Percentiles rank a stretch among this genome's conserved stretches.
Evolutionary conservation across 2,113 vertebrate genomes (phyloP).

Genomic region (Laterallus jamaicensis): DNA sequence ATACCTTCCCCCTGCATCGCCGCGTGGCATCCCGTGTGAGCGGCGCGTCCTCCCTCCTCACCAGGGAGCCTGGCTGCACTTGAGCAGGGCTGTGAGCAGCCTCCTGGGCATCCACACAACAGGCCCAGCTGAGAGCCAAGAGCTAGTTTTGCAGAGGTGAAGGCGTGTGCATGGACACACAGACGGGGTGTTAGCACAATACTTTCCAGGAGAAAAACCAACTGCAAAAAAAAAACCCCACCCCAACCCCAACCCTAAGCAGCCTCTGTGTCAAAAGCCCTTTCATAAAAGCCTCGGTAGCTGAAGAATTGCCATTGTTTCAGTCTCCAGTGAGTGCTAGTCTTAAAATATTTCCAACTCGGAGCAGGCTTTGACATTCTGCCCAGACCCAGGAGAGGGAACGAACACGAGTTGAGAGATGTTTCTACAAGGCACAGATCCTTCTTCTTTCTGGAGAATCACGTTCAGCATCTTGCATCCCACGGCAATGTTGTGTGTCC

Average conservation of each 20-base stretch:
- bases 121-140: not conserved
- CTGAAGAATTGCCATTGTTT: slow-evolving; percentile 66
- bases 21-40: not conserved
- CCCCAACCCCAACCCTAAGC: not conserved
- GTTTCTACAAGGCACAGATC: slow-evolving; percentile 9
- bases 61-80: not conserved
- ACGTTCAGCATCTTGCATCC: not conserved
- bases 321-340: slow-evolving; percentile 55
- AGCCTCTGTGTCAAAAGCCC: slow-evolving; percentile 55
- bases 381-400: slow-evolving; percentile 60
- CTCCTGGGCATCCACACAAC: not conserved
- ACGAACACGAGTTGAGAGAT: slow-evolving; percentile 24
- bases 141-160: not conserved
- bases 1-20: slow-evolving; percentile 16
- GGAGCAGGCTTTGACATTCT: slow-evolving; percentile 67
- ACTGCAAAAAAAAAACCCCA: not conserved
- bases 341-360: slow-evolving; percentile 67
- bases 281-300: slow-evolving; percentile 51
- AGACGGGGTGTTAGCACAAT: rapidly evolving
- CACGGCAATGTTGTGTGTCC: too few species aligned
- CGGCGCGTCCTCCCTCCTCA: not conserved
- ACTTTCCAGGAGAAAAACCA: not conserved
- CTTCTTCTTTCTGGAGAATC: not conserved
- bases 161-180: not conserved
- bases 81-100: not conserved